A percentile compares a stretch with the other conserved stretches of the same genome.
phyloP scores from a whole-genome alignment of 1,140 invertebrate genomes.

The Meloidogyne exigua region DNA sequence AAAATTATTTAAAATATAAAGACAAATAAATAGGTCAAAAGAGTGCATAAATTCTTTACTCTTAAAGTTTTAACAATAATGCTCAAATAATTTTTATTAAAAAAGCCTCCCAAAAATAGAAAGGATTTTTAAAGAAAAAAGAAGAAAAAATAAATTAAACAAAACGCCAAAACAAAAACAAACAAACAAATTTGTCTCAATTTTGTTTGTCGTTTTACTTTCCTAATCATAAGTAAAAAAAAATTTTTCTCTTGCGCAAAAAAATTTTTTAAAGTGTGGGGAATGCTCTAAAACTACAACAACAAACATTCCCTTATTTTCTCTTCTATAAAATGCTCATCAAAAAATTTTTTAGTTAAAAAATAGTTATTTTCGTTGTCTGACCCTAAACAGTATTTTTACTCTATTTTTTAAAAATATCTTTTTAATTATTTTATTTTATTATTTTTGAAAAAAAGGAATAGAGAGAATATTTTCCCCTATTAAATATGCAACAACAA shows the following conservation, averaged over 20 bases:
- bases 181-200: background rate
- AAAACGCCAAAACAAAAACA: background rate
- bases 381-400: background rate
- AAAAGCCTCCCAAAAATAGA: background rate
- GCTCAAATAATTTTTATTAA: background rate
- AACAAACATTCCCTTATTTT: background rate
- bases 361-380: background rate
- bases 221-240: background rate
- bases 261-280: background rate
- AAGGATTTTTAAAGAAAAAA: background rate
- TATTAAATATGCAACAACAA: conserved; percentile 2
- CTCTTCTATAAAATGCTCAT: background rate
- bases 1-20: background rate
- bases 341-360: background rate
- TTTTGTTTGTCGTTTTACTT: background rate
- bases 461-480: background rate
- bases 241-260: background rate
- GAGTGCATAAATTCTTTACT: too few relatives aligned
- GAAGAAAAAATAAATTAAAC: background rate
- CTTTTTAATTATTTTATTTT: background rate
- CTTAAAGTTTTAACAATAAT: too few relatives aligned
- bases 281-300: background rate
- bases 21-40: too few relatives aligned
- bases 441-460: background rate
- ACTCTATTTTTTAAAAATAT: background rate